Evolutionary conservation across 2,797 vertebrate species (phyloP).

Genomic region (Protonibea diacanthus): DNA sequence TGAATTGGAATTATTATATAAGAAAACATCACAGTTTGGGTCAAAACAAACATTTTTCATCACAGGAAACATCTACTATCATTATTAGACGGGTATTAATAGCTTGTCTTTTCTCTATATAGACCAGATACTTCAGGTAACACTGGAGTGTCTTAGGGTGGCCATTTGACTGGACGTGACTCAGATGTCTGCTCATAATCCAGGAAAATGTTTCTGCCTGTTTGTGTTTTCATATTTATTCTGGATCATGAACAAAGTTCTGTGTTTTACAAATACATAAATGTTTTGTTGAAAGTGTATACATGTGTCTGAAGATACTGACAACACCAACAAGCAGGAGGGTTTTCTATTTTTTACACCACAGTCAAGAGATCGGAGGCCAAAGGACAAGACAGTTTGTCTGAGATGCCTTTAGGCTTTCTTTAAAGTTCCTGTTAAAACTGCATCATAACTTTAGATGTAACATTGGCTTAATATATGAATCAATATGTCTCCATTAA

Average conservation of each 20-base stretch:
- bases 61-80: no score
- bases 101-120: no score
- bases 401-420: not conserved
- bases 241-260: not conserved
- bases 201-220: not conserved
- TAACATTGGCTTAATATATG: not conserved
- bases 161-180: no score
- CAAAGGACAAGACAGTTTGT: not conserved
- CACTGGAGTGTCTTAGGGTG: no score
- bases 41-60: no score
- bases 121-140: no score
- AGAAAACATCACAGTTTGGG: no score
- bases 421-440: constrained; percentile 15
- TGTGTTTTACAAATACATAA: not conserved
- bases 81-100: no score
- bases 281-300: not conserved
- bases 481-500: constrained; percentile 17
- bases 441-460: constrained; percentile 3
- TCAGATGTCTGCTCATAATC: no score
- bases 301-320: not conserved
- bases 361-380: no score
- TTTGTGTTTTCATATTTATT: not conserved
- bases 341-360: not conserved
- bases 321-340: not conserved
- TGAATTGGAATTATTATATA: no score